These are phyloP conservation scores for Bombus affinis DNA, from an alignment of 1,140 invertebrate species.

Conservation along the genomic window DNA sequence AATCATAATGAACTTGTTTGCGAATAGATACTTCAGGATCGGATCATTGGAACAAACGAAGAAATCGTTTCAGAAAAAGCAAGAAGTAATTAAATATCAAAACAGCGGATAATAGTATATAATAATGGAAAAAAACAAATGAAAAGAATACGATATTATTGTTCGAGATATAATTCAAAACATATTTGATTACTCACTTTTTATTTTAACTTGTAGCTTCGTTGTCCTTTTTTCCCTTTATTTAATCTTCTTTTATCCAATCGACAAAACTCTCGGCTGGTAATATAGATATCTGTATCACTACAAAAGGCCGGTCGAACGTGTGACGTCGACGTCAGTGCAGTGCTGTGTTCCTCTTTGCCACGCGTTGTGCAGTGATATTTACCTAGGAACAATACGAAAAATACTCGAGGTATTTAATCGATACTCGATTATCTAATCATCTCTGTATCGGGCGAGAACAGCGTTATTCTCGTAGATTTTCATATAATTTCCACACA, in stretches of 20 bases:
- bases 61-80: background rate
- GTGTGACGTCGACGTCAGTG: conserved; percentile 62
- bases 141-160: too few relatives aligned
- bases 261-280: background rate
- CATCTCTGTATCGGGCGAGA: background rate
- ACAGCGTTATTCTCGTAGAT: background rate
- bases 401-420: conserved; percentile 44
- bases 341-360: conserved; percentile 46
- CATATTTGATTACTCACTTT: too few relatives aligned
- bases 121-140: background rate
- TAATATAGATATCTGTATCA: conserved; percentile 47
- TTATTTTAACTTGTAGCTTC: background rate
- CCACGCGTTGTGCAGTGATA: conserved; percentile 61
- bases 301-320: conserved; percentile 49
- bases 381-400: conserved; percentile 10
- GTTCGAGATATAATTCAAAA: too few relatives aligned
- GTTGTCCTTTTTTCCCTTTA: fast-evolving
- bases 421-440: background rate
- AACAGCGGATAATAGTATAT: too few relatives aligned
- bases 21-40: background rate
- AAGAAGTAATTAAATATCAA: background rate
- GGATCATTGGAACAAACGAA: background rate
- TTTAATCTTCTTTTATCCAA: background rate
- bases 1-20: conserved; percentile 39
- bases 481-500: background rate